These are phyloP conservation scores for Dexiosoma caninum DNA, from an alignment of 2,888 invertebrate species.

Conservation along the genomic window DNA sequence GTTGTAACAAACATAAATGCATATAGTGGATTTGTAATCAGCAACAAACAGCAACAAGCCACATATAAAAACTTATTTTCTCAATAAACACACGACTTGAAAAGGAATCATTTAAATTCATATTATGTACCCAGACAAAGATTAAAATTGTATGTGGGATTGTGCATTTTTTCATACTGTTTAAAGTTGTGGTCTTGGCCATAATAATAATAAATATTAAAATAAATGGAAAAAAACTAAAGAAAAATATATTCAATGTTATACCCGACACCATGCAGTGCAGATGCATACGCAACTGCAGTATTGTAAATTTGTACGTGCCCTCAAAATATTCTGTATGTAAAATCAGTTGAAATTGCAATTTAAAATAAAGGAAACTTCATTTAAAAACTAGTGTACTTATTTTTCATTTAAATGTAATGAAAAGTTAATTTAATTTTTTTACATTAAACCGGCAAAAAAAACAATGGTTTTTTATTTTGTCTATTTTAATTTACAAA, in stretches of 20 bases:
- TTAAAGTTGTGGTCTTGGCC: conserved; percentile 37
- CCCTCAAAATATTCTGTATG: not conserved
- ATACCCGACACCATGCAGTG: not conserved
- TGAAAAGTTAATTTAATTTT: no score
- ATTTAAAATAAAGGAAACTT: no score
- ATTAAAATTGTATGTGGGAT: conserved; percentile 41
- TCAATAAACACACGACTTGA: conserved; percentile 7
- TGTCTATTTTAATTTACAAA: no score
- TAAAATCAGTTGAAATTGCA: no score
- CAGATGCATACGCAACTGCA: not conserved
- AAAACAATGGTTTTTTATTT: no score
- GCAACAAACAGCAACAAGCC: conserved; percentile 30
- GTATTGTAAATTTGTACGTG: not conserved
- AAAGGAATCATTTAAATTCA: conserved; percentile 52
- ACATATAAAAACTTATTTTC: not conserved
- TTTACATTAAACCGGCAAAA: no score
- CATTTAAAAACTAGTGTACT: no score
- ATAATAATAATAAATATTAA: conserved; percentile 25
- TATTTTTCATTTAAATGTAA: no score
- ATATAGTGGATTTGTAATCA: conserved; percentile 20
- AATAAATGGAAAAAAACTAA: no score
- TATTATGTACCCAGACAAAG: conserved; percentile 40
- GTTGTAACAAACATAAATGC: not conserved
- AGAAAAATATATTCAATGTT: not conserved
- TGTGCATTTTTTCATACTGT: not conserved